Percentiles rank a stretch among this genome's conserved stretches.
Conservation (phyloP, 2,797 vertebrate genomes). For the Pangasius djambal region DNA sequence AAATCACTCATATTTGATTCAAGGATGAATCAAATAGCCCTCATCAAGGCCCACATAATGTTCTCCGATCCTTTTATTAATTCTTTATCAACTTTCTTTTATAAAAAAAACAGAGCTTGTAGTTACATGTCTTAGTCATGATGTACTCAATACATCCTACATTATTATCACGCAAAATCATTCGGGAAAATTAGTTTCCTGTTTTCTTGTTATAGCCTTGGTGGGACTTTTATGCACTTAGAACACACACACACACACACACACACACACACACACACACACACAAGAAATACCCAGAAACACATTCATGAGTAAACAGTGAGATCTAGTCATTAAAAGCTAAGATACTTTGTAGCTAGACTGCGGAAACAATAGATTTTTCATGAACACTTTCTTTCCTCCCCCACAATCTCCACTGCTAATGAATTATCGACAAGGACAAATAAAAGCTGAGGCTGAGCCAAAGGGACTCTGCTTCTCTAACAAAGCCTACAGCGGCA, state of each 20-base stretch:
- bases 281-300: not conserved
- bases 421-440: conserved; percentile 60
- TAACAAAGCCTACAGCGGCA: conserved; percentile 45
- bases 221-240: not conserved
- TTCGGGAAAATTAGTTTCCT: not conserved
- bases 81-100: not conserved
- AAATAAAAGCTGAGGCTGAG: conserved; percentile 52
- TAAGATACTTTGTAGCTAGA: conserved; percentile 44
- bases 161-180: not conserved
- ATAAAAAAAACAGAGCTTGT: not conserved
- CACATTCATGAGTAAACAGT: conserved; percentile 20
- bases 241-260: not conserved
- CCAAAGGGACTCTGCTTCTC: conserved; percentile 49
- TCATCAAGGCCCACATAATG: not conserved
- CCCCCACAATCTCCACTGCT: conserved; percentile 44
- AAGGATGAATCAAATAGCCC: not conserved
- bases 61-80: not conserved
- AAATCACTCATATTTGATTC: not conserved
- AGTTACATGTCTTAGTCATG: not conserved
- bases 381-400: conserved; percentile 47
- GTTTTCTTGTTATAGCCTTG: not conserved
- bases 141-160: not conserved
- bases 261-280: not conserved
- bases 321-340: conserved; percentile 46
- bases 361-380: conserved; percentile 52